Base-by-base conservation (phyloP, 2,113 vertebrate species). In the Cavia aperea region DNA sequence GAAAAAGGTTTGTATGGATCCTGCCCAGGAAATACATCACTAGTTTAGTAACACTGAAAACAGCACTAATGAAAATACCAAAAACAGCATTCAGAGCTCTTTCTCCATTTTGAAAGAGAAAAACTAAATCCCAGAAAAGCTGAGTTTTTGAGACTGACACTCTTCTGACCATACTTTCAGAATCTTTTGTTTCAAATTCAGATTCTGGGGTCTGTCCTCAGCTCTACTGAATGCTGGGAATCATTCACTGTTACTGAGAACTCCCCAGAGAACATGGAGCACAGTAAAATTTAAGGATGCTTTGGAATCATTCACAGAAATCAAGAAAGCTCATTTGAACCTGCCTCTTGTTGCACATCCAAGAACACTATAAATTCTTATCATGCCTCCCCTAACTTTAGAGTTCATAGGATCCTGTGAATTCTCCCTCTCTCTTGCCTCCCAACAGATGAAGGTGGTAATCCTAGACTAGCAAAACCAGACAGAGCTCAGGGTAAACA, bases 271-370 rank as follows among this genome's bases (percentile, higher is more conserved):
- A 93, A 63, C 23, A 68, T 0, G 2, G 77, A 84, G 65, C 51
- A 72, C 16, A 62, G 51, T 62, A 23, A 89, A 78, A 33, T 82
- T 73, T 81, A 81, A 93, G 89, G 87, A 75, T 18, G 29, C 43
- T 88, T 36, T n/a, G 85, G 39, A 94, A 66, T 49, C 39, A 94
- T 51, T 93, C 81, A 86, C 18, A 91, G 84, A 93, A 86, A 93
- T 85, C 77, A 93, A 77, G 62, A 92, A 49, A 79, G 24, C 26
- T 78, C 60, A 24, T 56, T 56, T 89, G 16, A 68, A 77, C 78
- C 36, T 89, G 60, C 56, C 62, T 88, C 39, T 60, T 75, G 39
- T n/a, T 94, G 77, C 0, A 89, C 46, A 89, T 73, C 85, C 4
- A 78, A 88, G 23, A 39, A 2, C 19, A 63, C 65, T 88, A 49